phyloP scores from a whole-genome alignment of 2,797 vertebrate genomes.

The Gallinago stenura region DNA sequence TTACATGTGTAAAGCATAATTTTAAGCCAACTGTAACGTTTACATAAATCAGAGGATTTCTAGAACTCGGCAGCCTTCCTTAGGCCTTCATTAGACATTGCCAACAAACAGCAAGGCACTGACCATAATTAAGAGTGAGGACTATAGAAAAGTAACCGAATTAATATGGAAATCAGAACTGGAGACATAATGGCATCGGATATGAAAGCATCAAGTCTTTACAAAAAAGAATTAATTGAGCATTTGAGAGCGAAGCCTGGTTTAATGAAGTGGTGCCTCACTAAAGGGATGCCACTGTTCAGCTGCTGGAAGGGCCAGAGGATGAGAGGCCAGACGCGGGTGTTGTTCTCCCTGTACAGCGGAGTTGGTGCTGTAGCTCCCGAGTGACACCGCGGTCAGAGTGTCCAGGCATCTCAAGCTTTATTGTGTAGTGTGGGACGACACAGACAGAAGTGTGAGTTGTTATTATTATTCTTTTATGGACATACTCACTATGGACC shows the following conservation, averaged over 20 bases:
- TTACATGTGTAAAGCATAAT: not conserved
- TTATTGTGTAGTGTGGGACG: not conserved
- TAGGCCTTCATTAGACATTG: not conserved
- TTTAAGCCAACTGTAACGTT: not conserved
- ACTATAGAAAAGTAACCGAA: constrained; percentile 17
- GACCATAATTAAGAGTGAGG: not conserved
- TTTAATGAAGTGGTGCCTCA: constrained; percentile 49
- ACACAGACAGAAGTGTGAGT: not conserved
- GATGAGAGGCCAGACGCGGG: not conserved
- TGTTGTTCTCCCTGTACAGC: constrained; percentile 13
- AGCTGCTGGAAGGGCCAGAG: constrained; percentile 39
- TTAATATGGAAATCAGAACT: constrained; percentile 25
- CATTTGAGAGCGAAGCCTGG: constrained; percentile 28
- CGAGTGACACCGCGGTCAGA: not conserved
- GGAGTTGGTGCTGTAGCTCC: not conserved
- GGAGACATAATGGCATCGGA: not conserved
- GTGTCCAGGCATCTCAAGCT: not conserved
- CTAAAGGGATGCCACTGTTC: constrained; percentile 34
- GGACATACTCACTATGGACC: not conserved
- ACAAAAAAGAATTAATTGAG: constrained; percentile 38
- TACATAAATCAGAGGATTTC: not conserved
- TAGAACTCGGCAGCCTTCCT: constrained; percentile 2
- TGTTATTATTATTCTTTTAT: not conserved
- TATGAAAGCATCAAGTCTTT: constrained; percentile 26
- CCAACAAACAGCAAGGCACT: not conserved